Base-by-base conservation (phyloP, 2,113 vertebrate species). In the Crotalus viridis region DNA sequence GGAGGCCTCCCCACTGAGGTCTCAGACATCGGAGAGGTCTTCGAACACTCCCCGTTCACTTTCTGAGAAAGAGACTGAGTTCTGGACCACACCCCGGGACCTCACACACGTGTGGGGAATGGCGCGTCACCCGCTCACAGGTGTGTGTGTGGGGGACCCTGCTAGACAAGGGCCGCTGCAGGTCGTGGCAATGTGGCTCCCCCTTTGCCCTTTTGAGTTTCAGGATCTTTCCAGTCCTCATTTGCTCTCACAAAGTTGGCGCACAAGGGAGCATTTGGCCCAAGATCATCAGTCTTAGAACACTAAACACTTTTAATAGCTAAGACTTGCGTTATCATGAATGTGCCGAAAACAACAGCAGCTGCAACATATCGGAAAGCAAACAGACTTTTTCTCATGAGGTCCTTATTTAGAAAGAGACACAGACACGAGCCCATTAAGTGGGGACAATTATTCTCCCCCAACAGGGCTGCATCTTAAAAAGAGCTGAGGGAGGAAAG, bases 211-310 rank as follows among this genome's bases (percentile, higher is more conserved):
- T 64, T 0, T 81, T 0, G 95, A 89, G 59, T 93, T 96, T 94
- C 61, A 95, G 92, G 91, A 92, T 55, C 51, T 64, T 92, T 69
- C 28, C 57, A 90, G 93, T 85, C 93, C 91, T 55, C n/a, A 21
- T 90, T 56, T 48, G 88, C 88, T 89, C 87, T 91, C 48, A 54
- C 52, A 74, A 89, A 89, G 87, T 86, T 93, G 10, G 85, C 24
- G 94, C 91, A 57, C 94, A 91, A 93, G 91, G 94, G 92, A 94
- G 94, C 93, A 95, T 43, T 0, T 74, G 94, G 91, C 89, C 93
- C 92, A 52, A 94, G 93, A 94, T 88, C 46, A 94, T 93, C 94
- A 92, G 85, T 85, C 46, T 91, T 91, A 93, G 89, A 94, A 92
- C 69, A 74, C 55, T 90, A 89, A 95, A 89, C 95, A 94, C 89